Evolutionary conservation across 2,797 vertebrate species (phyloP).

Genomic region (Telmatherina bonti): DNA sequence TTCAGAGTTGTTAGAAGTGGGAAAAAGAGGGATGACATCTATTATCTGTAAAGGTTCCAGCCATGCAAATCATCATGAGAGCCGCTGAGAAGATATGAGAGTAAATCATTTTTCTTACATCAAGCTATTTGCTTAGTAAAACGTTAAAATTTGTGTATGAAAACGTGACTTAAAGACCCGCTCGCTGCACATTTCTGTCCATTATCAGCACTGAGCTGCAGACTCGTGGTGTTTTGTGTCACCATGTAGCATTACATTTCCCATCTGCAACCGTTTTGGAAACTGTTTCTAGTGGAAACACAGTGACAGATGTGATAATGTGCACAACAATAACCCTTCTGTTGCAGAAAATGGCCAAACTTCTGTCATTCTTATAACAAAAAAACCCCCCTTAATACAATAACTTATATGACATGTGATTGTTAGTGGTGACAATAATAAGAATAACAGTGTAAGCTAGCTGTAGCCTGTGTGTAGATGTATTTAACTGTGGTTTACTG

Average conservation of each 20-base stretch:
- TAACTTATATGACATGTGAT: not conserved
- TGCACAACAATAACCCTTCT: not conserved
- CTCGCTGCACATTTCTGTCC: not conserved
- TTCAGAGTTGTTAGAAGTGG: constrained; percentile 19
- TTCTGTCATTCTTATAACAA: not conserved
- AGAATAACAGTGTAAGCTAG: not conserved
- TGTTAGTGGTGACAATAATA: not conserved
- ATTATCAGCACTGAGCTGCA: not conserved
- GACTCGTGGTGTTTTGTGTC: not conserved
- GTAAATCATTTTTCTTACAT: constrained; percentile 2
- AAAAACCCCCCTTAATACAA: not conserved
- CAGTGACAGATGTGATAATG: too few species aligned
- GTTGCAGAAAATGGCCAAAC: not conserved
- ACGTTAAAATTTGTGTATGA: constrained; percentile 1
- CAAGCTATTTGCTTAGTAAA: not conserved
- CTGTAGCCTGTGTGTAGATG: not conserved
- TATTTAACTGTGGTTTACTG: not conserved
- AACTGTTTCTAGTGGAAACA: not conserved
- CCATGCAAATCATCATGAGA: not conserved
- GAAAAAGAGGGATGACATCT: constrained; percentile 5
- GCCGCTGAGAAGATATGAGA: constrained; percentile 25
- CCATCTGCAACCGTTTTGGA: not conserved
- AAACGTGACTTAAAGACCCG: not conserved
- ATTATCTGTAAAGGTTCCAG: constrained; percentile 33
- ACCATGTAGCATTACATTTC: not conserved